phyloP scores from a whole-genome alignment of 92 coral and sea anemone species.

The Epizoanthus scotinus region DNA sequence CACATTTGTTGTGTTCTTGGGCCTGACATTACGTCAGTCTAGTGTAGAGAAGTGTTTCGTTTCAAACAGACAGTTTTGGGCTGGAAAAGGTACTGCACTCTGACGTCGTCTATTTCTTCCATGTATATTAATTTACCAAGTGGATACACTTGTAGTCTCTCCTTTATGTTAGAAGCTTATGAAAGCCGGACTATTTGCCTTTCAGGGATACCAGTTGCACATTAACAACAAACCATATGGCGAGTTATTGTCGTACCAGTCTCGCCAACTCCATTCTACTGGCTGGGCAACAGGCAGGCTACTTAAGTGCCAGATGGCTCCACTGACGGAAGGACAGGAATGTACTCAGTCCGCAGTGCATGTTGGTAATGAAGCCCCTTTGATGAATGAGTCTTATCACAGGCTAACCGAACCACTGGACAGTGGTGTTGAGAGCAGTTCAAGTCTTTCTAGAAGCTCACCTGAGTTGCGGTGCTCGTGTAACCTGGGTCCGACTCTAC shows the following conservation, averaged over 20 bases:
- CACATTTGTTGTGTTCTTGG: too few relatives aligned
- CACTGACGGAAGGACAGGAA: conserved; percentile 24
- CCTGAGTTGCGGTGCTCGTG: conserved; percentile 35
- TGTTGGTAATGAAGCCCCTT: conserved; percentile 5
- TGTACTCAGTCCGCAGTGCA: conserved; percentile 6
- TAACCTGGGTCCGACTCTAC: conserved; percentile 49
- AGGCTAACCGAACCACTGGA: conserved; percentile 54
- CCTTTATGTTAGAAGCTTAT: not conserved
- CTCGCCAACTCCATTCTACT: conserved; percentile 9
- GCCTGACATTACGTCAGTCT: too few relatives aligned
- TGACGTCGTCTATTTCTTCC: too few relatives aligned
- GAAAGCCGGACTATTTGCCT: not conserved
- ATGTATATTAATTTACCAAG: not conserved
- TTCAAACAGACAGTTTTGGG: too few relatives aligned
- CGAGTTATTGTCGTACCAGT: conserved; percentile 43
- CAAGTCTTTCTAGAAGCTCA: conserved; percentile 56
- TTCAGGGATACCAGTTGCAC: conserved; percentile 70
- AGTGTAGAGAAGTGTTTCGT: too few relatives aligned
- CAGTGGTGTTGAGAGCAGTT: conserved; percentile 87
- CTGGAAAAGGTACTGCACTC: too few relatives aligned
- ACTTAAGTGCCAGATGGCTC: conserved; percentile 18
- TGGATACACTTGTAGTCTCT: not conserved
- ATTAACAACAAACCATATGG: conserved; percentile 61
- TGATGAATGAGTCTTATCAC: not conserved
- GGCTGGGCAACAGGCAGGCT: conserved; percentile 9